A percentile compares a stretch with the other conserved stretches of the same genome.
These are phyloP conservation scores for Hycleus phaleratus DNA, from an alignment of 1,140 invertebrate genomes.

Conservation along the genomic window DNA sequence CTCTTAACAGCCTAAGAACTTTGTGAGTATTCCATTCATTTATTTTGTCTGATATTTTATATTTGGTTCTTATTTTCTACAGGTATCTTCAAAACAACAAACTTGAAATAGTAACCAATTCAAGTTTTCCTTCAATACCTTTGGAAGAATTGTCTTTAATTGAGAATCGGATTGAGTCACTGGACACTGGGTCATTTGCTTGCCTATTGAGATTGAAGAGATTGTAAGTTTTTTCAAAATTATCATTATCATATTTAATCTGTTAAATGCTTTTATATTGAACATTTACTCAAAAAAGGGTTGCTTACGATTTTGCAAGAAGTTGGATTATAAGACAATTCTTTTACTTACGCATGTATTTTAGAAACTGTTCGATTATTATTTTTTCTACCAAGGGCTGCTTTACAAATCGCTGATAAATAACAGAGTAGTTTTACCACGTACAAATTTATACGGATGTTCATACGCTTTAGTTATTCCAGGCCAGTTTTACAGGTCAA, in stretches of 20 bases:
- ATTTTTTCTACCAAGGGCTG: no score
- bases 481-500: no score
- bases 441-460: no score
- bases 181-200: constrained; percentile 8
- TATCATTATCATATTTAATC: not conserved
- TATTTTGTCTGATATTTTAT: constrained; percentile 1
- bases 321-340: no score
- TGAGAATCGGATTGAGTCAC: constrained; percentile 8
- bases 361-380: no score
- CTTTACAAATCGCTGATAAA: no score
- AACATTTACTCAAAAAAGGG: no score
- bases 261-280: not conserved
- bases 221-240: constrained; percentile 11
- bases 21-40: constrained; percentile 7
- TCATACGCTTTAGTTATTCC: no score
- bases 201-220: constrained; percentile 1
- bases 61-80: not conserved
- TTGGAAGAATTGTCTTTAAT: constrained; percentile 7
- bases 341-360: no score
- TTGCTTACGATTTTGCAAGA: no score
- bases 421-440: no score
- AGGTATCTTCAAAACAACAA: constrained; percentile 11
- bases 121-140: constrained; percentile 7
- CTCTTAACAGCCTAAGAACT: not conserved
- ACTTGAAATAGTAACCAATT: constrained; percentile 1